Evolutionary conservation across 2,888 invertebrate species (phyloP).

Genomic region (Agrochola lychnidis): DNA sequence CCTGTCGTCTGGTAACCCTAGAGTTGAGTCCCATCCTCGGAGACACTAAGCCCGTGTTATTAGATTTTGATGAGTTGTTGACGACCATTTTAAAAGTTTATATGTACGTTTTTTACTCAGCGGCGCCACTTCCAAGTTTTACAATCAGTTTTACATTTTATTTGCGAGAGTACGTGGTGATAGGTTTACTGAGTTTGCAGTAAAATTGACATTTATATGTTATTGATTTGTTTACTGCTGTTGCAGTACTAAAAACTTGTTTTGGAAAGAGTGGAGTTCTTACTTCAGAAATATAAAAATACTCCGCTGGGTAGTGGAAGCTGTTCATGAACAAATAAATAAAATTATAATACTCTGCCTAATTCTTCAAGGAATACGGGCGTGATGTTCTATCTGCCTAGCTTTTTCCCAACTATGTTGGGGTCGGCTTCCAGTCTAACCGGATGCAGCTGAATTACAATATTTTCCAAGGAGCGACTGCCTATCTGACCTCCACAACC

Average conservation of each 20-base stretch:
- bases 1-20: constrained; percentile 43
- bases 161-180: constrained; percentile 39
- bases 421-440: too few relatives aligned
- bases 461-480: too few relatives aligned
- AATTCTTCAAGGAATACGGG: too few relatives aligned
- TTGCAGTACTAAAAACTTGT: constrained; percentile 25
- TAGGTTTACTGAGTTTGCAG: constrained; percentile 30
- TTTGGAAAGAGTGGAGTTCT: background rate
- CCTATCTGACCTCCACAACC: too few relatives aligned
- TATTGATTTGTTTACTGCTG: constrained; percentile 47
- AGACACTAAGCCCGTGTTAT: constrained; percentile 81
- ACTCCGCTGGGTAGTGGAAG: background rate
- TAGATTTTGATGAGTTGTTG: constrained; percentile 85
- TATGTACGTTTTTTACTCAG: constrained; percentile 65
- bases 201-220: constrained; percentile 38
- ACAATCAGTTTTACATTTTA: constrained; percentile 66
- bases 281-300: background rate
- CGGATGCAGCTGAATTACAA: too few relatives aligned
- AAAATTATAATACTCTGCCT: too few relatives aligned
- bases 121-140: constrained; percentile 56
- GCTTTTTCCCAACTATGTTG: too few relatives aligned
- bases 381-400: too few relatives aligned
- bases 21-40: constrained; percentile 41
- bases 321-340: background rate
- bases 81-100: constrained; percentile 76